A percentile compares a stretch with the other conserved stretches of the same genome.
phyloP scores from a whole-genome alignment of 53 echinoderm and acorn worm genomes.

The Actinopyga echinites region DNA sequence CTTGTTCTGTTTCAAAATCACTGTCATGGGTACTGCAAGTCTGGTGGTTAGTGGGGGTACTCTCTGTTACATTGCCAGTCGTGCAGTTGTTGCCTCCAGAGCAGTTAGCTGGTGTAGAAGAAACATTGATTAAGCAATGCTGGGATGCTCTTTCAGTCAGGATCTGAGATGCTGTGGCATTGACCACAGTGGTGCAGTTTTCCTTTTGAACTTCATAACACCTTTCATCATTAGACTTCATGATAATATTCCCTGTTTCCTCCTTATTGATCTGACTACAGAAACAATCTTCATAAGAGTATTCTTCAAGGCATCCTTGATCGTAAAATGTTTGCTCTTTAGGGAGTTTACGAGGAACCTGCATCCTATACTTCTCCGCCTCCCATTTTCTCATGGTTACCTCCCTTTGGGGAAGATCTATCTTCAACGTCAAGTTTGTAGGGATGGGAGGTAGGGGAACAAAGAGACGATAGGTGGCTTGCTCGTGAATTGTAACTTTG shows the following conservation, averaged over 20 bases:
- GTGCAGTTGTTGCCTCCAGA: neutral
- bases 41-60: too few relatives aligned
- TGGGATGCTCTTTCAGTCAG: neutral
- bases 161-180: constrained; percentile 1
- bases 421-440: constrained; percentile 48
- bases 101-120: neutral
- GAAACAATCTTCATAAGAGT: neutral
- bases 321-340: constrained; percentile 60
- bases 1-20: neutral
- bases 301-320: constrained; percentile 52
- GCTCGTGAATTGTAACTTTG: constrained; percentile 65
- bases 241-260: constrained; percentile 34
- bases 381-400: constrained; percentile 55
- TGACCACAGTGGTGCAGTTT: constrained; percentile 53
- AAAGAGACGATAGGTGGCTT: constrained; percentile 54
- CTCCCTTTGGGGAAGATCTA: constrained; percentile 55
- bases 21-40: too few relatives aligned
- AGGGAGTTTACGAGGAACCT: constrained; percentile 47
- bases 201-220: constrained; percentile 52
- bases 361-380: constrained; percentile 25
- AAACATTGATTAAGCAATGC: neutral
- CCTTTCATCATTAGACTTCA: neutral
- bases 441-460: constrained; percentile 75
- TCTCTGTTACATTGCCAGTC: too few relatives aligned
- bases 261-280: neutral